Conservation (phyloP, 92 coral and sea anemone genomes). For the Blastomussa wellsi region DNA sequence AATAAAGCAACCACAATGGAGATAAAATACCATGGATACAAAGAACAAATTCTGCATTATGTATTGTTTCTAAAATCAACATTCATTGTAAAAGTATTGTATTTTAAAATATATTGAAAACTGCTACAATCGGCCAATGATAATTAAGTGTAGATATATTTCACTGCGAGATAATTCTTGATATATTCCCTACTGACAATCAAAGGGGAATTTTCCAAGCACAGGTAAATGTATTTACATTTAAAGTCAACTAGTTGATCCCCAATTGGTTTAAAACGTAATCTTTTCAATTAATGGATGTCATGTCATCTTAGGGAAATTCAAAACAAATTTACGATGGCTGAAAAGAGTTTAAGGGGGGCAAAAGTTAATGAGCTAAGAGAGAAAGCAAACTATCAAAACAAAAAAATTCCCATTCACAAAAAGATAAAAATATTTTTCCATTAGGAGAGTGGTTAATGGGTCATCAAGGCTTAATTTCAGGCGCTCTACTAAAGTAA, state of each 20-base stretch:
- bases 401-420: conserved; percentile 1
- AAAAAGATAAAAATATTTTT: conserved; percentile 19
- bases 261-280: background rate
- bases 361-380: conserved; percentile 24
- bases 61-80: background rate
- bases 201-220: background rate
- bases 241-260: background rate
- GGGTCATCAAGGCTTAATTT: conserved; percentile 17
- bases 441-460: conserved; percentile 19
- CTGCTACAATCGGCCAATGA: background rate
- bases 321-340: conserved; percentile 30
- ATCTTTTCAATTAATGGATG: conserved; percentile 12
- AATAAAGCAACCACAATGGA: background rate
- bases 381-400: conserved; percentile 6
- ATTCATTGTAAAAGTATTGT: background rate
- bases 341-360: conserved; percentile 15
- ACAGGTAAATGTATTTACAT: conserved; percentile 4
- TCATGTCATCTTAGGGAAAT: background rate
- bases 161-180: background rate
- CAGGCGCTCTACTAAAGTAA: background rate
- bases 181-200: conserved; percentile 11
- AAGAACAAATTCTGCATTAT: background rate
- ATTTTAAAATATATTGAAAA: background rate
- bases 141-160: background rate
- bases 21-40: background rate